Evolutionary conservation across 2,888 invertebrate species (phyloP), one percentile per base, ranked within the genome.

Genomic region (Athetis lepigone): DNA sequence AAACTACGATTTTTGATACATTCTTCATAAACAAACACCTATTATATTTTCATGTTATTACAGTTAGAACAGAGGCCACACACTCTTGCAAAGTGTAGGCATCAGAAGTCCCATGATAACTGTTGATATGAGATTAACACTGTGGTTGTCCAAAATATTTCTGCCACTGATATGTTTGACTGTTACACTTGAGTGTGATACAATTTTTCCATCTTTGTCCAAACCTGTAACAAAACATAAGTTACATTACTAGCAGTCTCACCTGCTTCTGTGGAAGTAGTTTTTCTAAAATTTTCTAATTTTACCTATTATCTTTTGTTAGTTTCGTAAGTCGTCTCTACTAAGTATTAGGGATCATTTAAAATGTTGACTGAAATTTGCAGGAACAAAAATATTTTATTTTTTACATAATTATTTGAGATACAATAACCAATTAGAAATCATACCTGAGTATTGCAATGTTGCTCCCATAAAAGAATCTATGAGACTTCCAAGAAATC

Each of bases 401-500:
- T n/a, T n/a, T n/a, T n/a, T n/a, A n/a, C n/a, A n/a, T n/a, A n/a
- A n/a, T n/a, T n/a, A n/a, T n/a, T n/a, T n/a, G n/a, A n/a, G 25
- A 21, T 5, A 25, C 0, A n/a, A 43, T n/a, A 25, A 47, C 13
- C 8, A 2, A 19, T 33, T 40, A 13, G 19, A 7, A 21, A 27
- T 23, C 16, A 36, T 59, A 96, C 98, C 98, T 79, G 98, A 98
- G 88, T 96, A 98, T 90, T 98, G 98, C 43, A 98, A 85, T 7
- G 97, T 97, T 3, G 98, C 98, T 46, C 98, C 98, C 42, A 98
- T 91, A 29, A 98, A 64, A 0, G 98, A 98, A 89, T 98, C 98
- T 56, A 98, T 92, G 0, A 98, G 64, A 61, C 98, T 98, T 1
- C 98, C 98, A 29, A 97, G 82, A 7, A 98, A 92, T 0, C 98